Evolutionary conservation across 2,888 invertebrate species (phyloP), one percentile per base, ranked within the genome.

Genomic region (Limnephilus rhombicus): DNA sequence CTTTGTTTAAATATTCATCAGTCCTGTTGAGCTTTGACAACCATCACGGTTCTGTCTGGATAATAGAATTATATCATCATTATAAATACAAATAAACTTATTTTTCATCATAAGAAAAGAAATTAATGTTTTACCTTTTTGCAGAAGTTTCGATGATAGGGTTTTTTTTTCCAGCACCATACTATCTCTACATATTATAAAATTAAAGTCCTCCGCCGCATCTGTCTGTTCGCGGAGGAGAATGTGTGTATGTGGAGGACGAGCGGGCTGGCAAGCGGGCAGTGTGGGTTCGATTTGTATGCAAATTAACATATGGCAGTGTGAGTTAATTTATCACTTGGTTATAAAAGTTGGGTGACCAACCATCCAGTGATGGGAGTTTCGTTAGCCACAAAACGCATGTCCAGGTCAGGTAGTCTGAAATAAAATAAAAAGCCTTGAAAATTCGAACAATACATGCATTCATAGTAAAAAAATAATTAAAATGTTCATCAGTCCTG

Each of bases 11-110:
- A 49, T 87, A 1, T 68, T 31, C 89, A 90, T 94, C 94, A 94
- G 94, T 94, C 94, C 94, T 94, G 94, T 94, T 94, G 94, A 94
- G 94, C 94, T 94, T 94, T 93, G 92, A 93, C 93, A 89, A 91
- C 91, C 91, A 89, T 91, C 91, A 92, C 45, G 92, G 89, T 34
- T 90, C 49, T 88, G 90, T 92, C 49, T 92, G 92, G 92, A 80
- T 49, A 83, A 41, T 29, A 81, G 45, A 89, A 80, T 90, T 53
- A 41, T 91, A 92, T 91, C 92, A 92, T 92, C 92, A 92, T 92
- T 3, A 90, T 49, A n/a, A 31, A 81, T n/a, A 81, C 1, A 68
- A 18, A 68, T 68, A 18, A 68, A 68, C 7, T 18, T 18, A 68
- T 53, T 29, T 24, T 45, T 49, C 37, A 34, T 49, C 13, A 11